Evolutionary conservation across 1,140 invertebrate genomes (phyloP).

Genomic region (Gryllus bimaculatus): DNA sequence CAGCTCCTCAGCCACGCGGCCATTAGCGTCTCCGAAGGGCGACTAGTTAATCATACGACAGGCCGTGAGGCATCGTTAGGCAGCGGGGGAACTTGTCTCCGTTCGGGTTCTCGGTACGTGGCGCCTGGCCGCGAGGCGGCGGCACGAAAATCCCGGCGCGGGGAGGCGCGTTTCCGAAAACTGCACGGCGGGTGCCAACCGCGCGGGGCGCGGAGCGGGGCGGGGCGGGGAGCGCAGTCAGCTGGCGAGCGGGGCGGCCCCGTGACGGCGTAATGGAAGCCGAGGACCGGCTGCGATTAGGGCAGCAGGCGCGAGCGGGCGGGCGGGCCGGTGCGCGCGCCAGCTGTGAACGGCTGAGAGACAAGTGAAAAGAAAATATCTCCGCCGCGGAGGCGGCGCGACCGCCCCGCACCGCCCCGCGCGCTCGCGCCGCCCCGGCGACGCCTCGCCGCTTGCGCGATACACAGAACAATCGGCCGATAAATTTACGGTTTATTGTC

Average conservation of each 20-base stretch:
- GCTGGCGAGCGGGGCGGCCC: background rate
- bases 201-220: too few relatives aligned
- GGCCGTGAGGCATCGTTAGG: too few relatives aligned
- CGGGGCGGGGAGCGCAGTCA: background rate
- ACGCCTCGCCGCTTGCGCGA: background rate
- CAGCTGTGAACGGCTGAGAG: background rate
- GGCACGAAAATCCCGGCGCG: too few relatives aligned
- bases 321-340: too few relatives aligned
- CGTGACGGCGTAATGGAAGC: background rate
- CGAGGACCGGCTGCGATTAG: background rate
- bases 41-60: background rate
- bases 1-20: background rate
- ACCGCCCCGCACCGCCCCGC: too few relatives aligned
- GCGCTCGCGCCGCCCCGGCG: too few relatives aligned
- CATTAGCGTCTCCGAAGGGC: background rate
- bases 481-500: conserved; percentile 5
- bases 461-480: background rate
- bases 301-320: background rate
- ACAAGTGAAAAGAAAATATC: conserved; percentile 5
- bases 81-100: background rate
- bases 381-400: background rate
- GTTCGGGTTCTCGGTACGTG: background rate
- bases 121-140: too few relatives aligned
- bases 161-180: background rate
- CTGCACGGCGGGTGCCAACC: background rate